A percentile compares a stretch with the other conserved stretches of the same genome.
Conservation (phyloP, 2,888 invertebrate genomes). For the Pharmacophagus antenor region DNA sequence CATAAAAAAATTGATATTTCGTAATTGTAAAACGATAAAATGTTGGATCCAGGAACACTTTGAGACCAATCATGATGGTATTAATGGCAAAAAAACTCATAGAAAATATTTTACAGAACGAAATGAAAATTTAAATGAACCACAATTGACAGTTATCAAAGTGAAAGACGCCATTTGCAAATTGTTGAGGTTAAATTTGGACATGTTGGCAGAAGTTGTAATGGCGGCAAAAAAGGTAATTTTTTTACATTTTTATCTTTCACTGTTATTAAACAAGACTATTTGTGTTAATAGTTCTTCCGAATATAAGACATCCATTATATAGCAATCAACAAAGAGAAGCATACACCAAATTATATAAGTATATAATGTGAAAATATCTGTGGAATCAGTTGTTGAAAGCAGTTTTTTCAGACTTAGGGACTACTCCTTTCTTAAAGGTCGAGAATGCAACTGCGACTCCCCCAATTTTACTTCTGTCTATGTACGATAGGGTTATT, state of each 20-base stretch:
- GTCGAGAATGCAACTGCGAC: too few relatives aligned
- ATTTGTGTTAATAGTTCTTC: too few relatives aligned
- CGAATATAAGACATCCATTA: too few relatives aligned
- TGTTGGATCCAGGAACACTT: constrained; percentile 66
- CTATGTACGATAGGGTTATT: too few relatives aligned
- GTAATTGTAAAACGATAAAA: constrained; percentile 53
- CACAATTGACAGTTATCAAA: constrained; percentile 41
- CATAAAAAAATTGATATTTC: constrained; percentile 57
- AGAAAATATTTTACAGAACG: constrained; percentile 37
- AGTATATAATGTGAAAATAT: too few relatives aligned
- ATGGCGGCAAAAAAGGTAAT: constrained; percentile 70
- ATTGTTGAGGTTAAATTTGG: constrained; percentile 57
- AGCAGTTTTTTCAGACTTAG: too few relatives aligned
- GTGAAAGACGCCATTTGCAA: constrained; percentile 60
- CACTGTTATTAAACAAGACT: too few relatives aligned
- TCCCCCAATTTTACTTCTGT: too few relatives aligned
- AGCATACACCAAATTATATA: too few relatives aligned
- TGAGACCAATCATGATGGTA: constrained; percentile 38
- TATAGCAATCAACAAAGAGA: too few relatives aligned
- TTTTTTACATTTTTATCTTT: background rate
- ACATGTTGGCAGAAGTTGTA: constrained; percentile 63
- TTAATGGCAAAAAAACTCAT: constrained; percentile 39
- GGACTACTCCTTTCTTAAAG: too few relatives aligned
- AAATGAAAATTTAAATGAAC: constrained; percentile 35
- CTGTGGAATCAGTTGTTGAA: too few relatives aligned